phyloP scores from a whole-genome alignment of 2,797 vertebrate genomes.

The Peromyscus nudipes region DNA sequence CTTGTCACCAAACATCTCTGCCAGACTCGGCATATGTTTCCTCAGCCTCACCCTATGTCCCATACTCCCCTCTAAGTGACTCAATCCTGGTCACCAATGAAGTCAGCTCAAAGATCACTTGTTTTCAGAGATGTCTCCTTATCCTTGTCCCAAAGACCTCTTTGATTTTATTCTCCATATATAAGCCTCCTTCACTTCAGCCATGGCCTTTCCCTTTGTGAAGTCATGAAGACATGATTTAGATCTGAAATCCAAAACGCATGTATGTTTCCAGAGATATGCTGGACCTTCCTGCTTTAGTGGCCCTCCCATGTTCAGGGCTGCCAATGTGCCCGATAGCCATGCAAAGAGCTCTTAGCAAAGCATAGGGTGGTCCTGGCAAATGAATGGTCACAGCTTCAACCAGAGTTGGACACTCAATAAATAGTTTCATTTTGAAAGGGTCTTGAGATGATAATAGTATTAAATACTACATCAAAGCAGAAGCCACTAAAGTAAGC shows the following conservation, averaged over 20 bases:
- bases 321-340: no score
- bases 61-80: neutral
- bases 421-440: neutral
- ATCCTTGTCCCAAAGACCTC: slow-evolving; percentile 1
- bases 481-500: neutral
- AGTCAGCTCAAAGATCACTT: slow-evolving; percentile 35
- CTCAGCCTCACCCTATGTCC: neutral
- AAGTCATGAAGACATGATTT: neutral
- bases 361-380: neutral
- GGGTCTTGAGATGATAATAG: neutral
- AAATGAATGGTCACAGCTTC: neutral
- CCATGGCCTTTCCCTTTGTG: neutral
- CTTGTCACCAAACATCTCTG: neutral
- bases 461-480: neutral
- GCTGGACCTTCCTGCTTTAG: neutral
- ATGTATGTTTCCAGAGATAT: neutral
- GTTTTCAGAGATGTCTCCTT: neutral
- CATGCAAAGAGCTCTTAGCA: neutral
- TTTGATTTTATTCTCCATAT: neutral
- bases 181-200: neutral
- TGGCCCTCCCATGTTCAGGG: neutral
- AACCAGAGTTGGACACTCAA: neutral
- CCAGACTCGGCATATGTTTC: neutral
- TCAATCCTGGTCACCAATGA: neutral
- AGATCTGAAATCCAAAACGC: neutral